These are phyloP conservation scores for Bovichtus variegatus DNA, from an alignment of 2,797 vertebrate genomes.

Conservation along the genomic window DNA sequence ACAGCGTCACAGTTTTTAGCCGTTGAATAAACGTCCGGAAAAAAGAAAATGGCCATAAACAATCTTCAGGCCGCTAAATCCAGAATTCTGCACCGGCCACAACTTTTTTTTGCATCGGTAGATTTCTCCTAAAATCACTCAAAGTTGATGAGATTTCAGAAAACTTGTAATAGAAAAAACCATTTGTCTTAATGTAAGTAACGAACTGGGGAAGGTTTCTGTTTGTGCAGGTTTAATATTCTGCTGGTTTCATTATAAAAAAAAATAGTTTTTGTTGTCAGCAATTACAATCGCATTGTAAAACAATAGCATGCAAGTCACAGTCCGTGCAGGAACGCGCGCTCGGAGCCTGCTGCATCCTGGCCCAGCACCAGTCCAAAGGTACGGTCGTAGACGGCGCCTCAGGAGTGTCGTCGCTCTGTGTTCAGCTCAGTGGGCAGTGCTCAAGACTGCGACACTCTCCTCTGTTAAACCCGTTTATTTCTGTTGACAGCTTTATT, in stretches of 20 bases:
- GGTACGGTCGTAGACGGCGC: not conserved
- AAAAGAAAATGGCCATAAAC: not conserved
- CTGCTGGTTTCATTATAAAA: no score
- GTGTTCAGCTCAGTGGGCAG: slow-evolving; percentile 49
- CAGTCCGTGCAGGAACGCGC: no score
- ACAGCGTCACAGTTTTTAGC: not conserved
- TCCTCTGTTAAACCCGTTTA: slow-evolving; percentile 53
- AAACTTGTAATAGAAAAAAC: no score
- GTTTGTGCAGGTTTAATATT: no score
- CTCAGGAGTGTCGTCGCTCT: slow-evolving; percentile 24
- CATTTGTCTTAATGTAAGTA: no score
- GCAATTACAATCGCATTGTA: not conserved
- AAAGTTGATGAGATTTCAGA: no score
- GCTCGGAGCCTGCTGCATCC: not conserved
- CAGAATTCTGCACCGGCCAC: no score
- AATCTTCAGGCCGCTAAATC: not conserved
- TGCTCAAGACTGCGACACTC: slow-evolving; percentile 21
- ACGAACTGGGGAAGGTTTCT: no score
- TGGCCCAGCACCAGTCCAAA: not conserved
- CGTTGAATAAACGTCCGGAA: no score
- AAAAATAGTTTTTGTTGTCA: not conserved
- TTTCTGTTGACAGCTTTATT: slow-evolving; percentile 77
- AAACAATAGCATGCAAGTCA: not conserved
- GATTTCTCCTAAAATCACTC: no score
- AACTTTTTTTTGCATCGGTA: no score